Base-by-base conservation (phyloP, 2,113 vertebrate genomes). In the Pangasianodon gigas region DNA sequence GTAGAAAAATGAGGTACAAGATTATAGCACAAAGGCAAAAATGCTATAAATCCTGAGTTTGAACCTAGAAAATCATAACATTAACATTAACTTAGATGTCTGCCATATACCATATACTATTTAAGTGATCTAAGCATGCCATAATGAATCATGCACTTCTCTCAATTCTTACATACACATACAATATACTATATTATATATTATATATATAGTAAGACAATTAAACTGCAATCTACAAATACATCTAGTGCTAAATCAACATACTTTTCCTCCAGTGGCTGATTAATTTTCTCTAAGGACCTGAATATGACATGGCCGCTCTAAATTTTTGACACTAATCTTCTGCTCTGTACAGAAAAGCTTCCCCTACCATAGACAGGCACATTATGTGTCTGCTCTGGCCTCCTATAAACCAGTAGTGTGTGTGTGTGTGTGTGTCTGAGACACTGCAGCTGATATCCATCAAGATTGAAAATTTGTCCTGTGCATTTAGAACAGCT, bases 401-500 rank as follows among this genome's bases (percentile, higher is more conserved):
- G 46, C 79, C 44, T 81, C 19, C 29, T 81, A 79, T 48, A 79
- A n/a, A 51, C 26, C 24, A 6, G 11, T 79, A 11, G 54, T 60
- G 54, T 84, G 56, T 84, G 83, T 85, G 83, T 67, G 84, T 67
- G 32, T 26, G 60, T 32, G 29, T 8, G 74, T 48, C 7, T 41
- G 54, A 62, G 58, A 62, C 13, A 86, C 26, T 51, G 37, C 62
- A 52, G 46, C 46, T 69, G 21, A 24, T 65, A 85, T 85, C 41
- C 62, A 52, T 32, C 26, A 32, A 13, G 8, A 86, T 11, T 69
- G 84, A 86, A 69, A 69, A 69, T 69, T 67, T 86, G 62, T 85
- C 62, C 60, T 67, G 44, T 85, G 41, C 60, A 69, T 85, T 51
- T 51, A 86, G 60, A 69, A 52, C 14, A 86, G 84, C 52, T 69